Base-by-base conservation (phyloP, 2,113 vertebrate species). In the Hippoglossus stenolepis region DNA sequence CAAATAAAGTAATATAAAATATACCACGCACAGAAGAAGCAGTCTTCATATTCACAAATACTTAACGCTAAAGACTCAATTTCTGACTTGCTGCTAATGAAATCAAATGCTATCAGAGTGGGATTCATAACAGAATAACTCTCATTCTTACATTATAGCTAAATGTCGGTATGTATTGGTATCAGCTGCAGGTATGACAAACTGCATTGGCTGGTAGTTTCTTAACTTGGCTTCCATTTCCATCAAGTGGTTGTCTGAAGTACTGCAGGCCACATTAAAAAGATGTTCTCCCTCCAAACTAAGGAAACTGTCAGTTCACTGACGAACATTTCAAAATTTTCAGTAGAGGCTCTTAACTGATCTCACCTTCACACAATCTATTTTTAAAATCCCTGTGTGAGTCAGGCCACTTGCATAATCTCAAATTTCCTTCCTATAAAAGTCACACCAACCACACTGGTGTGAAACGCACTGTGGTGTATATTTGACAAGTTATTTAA, bases 221-320 rank as follows among this genome's bases (percentile, higher is more conserved):
- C 12, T 77, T 75, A 69, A 79, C 51, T 62, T 74, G 64, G 49
- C 68, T 77, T 85, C 61, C 79, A 81, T 80, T 82, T 87, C 91
- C 91, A 89, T 73, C 88, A 38, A 80, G 92, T 91, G 93, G 91
- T 63, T 2, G 18, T 31, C 4, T 17, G 17, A 14, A 40, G 82
- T 85, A 94, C 81, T 91, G 82, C 90, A 86, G 12, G 49, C 0
- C 21, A 70, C 43, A 4, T 28, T 58, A 51, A 13, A 31, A 31
- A 7, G 31, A 1, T 18, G 14, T 15, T 3, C 10, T 26, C 21
- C 5, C 17, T n/a, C 31, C 24, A 59, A 6, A 47, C 5, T 57
- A 21, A 18, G 13, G 57, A 15, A 35, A 54, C 18, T n/a, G 9
- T 60, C 6, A 26, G 2, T 2, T 28, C 58, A 67, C 23, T 40